Percentiles rank a stretch among this genome's conserved stretches.
These are phyloP conservation scores for Ips typographus DNA, from an alignment of 1,140 invertebrate species.

Conservation along the genomic window DNA sequence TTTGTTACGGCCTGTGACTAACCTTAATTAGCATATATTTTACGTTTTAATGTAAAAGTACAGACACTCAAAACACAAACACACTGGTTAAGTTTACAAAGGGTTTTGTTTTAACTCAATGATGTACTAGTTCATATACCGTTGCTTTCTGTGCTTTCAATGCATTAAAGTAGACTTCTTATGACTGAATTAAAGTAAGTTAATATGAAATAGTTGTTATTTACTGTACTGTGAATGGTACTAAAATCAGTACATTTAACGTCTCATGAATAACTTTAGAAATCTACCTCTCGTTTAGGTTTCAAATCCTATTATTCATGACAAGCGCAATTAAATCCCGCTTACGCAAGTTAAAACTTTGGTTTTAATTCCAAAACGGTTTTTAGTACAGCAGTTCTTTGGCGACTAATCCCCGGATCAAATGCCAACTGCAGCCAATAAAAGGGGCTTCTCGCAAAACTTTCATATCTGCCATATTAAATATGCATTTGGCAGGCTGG, in stretches of 20 bases:
- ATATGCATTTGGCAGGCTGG: slow-evolving; percentile 3
- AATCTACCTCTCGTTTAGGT: too few relatives aligned
- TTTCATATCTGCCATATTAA: slow-evolving; percentile 10
- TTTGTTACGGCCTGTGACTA: slow-evolving; percentile 8
- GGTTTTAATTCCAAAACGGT: not conserved
- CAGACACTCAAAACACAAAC: not conserved
- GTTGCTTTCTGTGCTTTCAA: too few relatives aligned
- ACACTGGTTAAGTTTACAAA: not conserved
- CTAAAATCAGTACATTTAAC: too few relatives aligned
- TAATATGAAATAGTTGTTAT: too few relatives aligned
- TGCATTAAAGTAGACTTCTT: too few relatives aligned
- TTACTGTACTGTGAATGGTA: too few relatives aligned
- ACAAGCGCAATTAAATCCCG: not conserved
- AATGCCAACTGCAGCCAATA: slow-evolving; percentile 7
- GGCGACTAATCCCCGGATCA: not conserved
- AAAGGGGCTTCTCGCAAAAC: slow-evolving; percentile 2
- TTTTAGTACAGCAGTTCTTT: not conserved
- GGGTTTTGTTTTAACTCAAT: not conserved
- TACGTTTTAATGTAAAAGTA: slow-evolving; percentile 11
- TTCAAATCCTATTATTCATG: too few relatives aligned
- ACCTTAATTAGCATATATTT: slow-evolving; percentile 11
- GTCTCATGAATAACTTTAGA: too few relatives aligned
- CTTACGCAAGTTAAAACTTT: not conserved
- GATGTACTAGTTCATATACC: too few relatives aligned
- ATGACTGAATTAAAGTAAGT: too few relatives aligned